Base-by-base conservation (phyloP, 2,888 invertebrate genomes). In the Cordilura impudica region DNA sequence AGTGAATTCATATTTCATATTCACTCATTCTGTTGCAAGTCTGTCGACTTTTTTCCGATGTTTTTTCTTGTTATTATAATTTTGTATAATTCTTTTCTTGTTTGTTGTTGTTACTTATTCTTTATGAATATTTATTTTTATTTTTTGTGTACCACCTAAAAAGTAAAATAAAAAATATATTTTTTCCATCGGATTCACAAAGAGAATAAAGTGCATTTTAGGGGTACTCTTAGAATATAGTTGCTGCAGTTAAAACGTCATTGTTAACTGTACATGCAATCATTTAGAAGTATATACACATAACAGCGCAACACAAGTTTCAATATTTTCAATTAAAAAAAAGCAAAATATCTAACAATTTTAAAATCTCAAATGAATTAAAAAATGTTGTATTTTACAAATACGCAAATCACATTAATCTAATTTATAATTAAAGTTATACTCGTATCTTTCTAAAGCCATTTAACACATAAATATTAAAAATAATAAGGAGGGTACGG, bases 1-100 rank as follows among this genome's bases (percentile, higher is more conserved):
- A 88, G 88, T 86, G 86, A 87, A 87, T 86, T 87, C 87, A 87
- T 87, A 88, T 88, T 87, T 88, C 85, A 87, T 87, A 85, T 84
- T 83, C 78, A 83, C 66, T 63, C 67, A 67, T 39, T 73, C 56
- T 56, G 63, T 35, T 35, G 51, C 19, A 35, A 43, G 43, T 61
- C 21, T 49, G 60, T 69, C 43, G 61, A 53, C 45, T 39, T 82
- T 56, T 63, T 69, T 63, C 61, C 12, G 35, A 39, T 31, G 56
- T 4, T 26, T 26, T 26, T 26, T 6, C 3, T 4, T 26, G 3
- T 3, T 51, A 65, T 49, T 16, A 18, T 29, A 19, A 51, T 61
- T 19, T 29, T 43, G 69, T 70, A 67, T 74, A 66, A 12, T 26
- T 76, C 71, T 72, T 65, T 60, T 29, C 53, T 31, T 7, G 39